Evolutionary conservation across 2,113 vertebrate genomes (phyloP).

Genomic region (Passer montanus): DNA sequence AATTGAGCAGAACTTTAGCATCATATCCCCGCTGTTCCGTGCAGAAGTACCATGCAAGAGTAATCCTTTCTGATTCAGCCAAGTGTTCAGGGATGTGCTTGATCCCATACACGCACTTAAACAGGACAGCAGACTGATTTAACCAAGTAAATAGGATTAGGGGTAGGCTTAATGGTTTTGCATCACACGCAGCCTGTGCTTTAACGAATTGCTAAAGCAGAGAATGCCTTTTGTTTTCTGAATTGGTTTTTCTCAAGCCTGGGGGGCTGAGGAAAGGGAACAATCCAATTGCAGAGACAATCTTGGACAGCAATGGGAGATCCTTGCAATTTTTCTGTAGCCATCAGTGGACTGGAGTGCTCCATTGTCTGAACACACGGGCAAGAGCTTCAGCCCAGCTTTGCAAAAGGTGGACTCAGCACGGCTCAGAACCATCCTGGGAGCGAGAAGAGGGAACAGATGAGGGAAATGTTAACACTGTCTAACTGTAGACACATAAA

Average conservation of each 20-base stretch:
- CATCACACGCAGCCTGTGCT: background rate
- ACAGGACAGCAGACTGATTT: background rate
- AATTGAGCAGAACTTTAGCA: background rate
- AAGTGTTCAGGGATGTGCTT: background rate
- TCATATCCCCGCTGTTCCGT: too few species aligned
- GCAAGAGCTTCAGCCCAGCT: background rate
- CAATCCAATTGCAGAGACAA: background rate
- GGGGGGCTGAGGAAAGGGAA: background rate
- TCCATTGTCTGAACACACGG: accelerated
- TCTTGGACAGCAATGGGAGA: background rate
- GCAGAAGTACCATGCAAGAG: background rate
- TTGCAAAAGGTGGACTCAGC: background rate
- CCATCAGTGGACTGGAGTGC: background rate
- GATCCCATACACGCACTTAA: background rate
- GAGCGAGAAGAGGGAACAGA: accelerated
- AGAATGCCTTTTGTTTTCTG: background rate
- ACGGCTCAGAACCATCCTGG: accelerated
- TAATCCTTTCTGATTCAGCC: background rate
- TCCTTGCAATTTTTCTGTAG: background rate
- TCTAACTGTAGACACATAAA: background rate
- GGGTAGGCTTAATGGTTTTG: background rate
- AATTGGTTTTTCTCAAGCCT: background rate
- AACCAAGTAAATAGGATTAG: background rate
- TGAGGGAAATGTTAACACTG: accelerated
- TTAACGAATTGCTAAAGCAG: background rate